These are phyloP conservation scores for Acanthaster planci DNA, from an alignment of 35 echinoderm and acorn worm species.

Conservation along the genomic window DNA sequence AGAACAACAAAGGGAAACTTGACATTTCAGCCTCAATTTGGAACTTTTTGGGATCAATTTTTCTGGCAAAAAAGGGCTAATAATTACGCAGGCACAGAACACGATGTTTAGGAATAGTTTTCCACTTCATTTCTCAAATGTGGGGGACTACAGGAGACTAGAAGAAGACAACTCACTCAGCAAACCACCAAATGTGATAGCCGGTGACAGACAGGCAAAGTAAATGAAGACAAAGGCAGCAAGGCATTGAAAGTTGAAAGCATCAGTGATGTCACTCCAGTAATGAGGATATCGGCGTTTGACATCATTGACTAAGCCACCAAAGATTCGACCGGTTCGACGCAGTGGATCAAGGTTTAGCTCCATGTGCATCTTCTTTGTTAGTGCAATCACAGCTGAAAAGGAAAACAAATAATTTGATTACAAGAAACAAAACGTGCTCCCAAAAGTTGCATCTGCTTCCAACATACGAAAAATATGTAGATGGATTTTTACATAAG, in stretches of 20 bases:
- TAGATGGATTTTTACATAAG: too few species aligned
- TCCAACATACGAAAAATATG: too few species aligned
- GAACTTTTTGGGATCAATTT: too few species aligned
- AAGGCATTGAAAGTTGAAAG: constrained; percentile 85
- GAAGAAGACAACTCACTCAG: constrained; percentile 57
- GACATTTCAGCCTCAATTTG: too few species aligned
- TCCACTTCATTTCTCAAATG: too few species aligned
- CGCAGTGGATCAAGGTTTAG: constrained; percentile 61
- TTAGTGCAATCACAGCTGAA: constrained; percentile 2
- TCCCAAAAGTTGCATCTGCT: too few species aligned
- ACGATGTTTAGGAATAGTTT: too few species aligned
- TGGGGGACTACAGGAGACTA: too few species aligned
- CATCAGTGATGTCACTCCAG: constrained; percentile 79
- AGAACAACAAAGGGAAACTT: too few species aligned
- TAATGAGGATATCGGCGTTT: constrained; percentile 74
- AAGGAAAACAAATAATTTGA: not conserved
- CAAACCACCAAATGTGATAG: constrained; percentile 97
- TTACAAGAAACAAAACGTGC: not conserved
- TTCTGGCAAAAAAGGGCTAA: too few species aligned
- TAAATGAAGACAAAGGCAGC: constrained; percentile 93
- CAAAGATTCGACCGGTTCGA: constrained; percentile 84
- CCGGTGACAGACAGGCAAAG: constrained; percentile 93
- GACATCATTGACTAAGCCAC: constrained; percentile 87
- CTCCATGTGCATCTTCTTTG: constrained; percentile 1
- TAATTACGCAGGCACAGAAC: too few species aligned